Percentiles rank a stretch among this genome's conserved stretches.
These are phyloP conservation scores for Chiloscyllium plagiosum DNA, from an alignment of 2,113 vertebrate genomes.

Conservation along the genomic window DNA sequence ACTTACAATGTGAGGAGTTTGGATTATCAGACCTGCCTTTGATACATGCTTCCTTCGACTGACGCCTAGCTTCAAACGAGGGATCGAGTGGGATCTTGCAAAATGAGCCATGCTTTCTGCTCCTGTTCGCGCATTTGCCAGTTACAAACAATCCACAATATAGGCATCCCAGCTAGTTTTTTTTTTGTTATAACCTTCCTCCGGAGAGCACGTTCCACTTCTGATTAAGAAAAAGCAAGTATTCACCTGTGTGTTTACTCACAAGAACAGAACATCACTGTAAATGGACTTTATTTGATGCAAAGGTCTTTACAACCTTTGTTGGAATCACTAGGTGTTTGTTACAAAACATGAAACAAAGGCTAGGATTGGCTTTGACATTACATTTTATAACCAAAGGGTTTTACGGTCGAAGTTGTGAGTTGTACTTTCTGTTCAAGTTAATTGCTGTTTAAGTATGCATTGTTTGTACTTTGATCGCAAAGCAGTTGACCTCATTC, in stretches of 20 bases:
- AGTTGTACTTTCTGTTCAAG: slow-evolving; percentile 32
- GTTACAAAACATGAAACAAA: slow-evolving; percentile 16
- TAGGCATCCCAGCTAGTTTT: neutral
- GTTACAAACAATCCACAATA: neutral
- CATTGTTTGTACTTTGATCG: slow-evolving; percentile 21
- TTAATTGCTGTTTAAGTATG: slow-evolving; percentile 31
- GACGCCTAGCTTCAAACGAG: neutral
- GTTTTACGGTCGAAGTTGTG: slow-evolving; percentile 6
- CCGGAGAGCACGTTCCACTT: neutral
- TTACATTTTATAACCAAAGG: neutral
- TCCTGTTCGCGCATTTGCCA: neutral
- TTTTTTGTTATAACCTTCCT: neutral
- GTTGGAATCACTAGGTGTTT: neutral
- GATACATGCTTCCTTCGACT: neutral
- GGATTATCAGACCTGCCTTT: neutral
- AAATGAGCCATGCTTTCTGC: too few species aligned
- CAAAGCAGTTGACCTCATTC: neutral
- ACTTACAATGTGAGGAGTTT: neutral
- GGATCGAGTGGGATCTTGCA: neutral
- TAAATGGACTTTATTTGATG: slow-evolving; percentile 25
- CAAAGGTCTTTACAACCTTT: slow-evolving; percentile 18
- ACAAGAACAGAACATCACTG: neutral
- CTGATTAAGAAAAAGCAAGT: neutral
- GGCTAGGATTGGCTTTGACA: slow-evolving; percentile 8
- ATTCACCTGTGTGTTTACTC: neutral